Evolutionary conservation across 2,797 vertebrate species (phyloP).

Genomic region (Serranus cabrilla): DNA sequence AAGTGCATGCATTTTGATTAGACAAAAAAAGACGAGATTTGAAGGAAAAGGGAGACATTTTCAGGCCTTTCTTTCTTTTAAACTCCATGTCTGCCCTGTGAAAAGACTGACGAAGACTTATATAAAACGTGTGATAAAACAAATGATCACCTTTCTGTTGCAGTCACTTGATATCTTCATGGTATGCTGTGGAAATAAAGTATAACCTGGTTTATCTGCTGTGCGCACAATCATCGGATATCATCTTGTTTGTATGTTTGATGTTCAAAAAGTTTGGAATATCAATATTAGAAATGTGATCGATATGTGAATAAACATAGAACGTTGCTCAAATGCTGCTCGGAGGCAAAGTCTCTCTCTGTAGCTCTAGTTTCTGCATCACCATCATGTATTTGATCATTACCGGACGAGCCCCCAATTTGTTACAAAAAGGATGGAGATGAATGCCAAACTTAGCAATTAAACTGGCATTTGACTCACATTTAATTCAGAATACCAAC

Average conservation of each 20-base stretch:
- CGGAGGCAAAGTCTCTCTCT: constrained; percentile 10
- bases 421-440: too few relatives aligned
- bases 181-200: constrained; percentile 76
- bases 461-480: too few relatives aligned
- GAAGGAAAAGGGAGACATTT: constrained; percentile 18
- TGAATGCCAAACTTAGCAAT: too few relatives aligned
- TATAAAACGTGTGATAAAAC: constrained; percentile 60
- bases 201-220: constrained; percentile 75
- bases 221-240: constrained; percentile 72
- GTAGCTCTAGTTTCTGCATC: not conserved
- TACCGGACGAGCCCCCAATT: too few relatives aligned
- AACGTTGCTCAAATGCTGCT: constrained; percentile 40
- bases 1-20: constrained; percentile 54
- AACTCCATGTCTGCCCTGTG: constrained; percentile 22
- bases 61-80: constrained; percentile 1
- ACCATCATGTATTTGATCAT: too few relatives aligned
- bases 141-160: constrained; percentile 60
- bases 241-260: constrained; percentile 64
- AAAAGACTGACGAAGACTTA: constrained; percentile 37
- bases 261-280: constrained; percentile 47
- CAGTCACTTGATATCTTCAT: constrained; percentile 73
- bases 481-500: too few relatives aligned
- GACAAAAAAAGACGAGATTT: constrained; percentile 1
- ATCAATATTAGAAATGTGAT: constrained; percentile 65
- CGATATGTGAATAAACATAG: constrained; percentile 62